Conservation (phyloP, 30 jellyfish, hydroid and myxozoan species). For the Nemopilema nomurai region DNA sequence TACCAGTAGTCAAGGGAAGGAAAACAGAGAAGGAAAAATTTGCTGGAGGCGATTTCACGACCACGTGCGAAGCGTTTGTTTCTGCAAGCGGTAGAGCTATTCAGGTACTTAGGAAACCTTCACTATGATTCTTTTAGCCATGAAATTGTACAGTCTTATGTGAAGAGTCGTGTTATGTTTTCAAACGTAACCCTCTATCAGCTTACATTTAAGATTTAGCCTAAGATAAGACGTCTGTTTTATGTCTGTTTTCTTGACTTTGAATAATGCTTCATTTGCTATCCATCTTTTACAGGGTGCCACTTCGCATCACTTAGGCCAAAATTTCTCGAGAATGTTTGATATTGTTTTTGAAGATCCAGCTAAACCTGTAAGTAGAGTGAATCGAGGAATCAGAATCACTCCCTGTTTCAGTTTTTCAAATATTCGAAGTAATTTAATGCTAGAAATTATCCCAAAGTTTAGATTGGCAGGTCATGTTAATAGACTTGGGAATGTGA, state of each 20-base stretch:
- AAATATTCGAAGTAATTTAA: no score
- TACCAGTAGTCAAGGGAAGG: constrained; percentile 99
- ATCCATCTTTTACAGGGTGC: constrained; percentile 99
- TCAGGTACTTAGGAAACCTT: constrained; percentile 72
- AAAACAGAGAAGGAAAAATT: constrained; percentile 98
- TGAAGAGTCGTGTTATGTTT: no score
- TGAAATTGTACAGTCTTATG: no score
- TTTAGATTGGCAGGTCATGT: no score
- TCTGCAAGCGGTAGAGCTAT: constrained; percentile 99
- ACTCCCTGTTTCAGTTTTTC: no score
- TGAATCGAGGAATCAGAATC: not conserved
- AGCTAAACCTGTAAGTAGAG: constrained; percentile 68
- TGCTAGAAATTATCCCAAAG: not conserved
- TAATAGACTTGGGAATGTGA: no score
- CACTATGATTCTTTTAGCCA: not conserved
- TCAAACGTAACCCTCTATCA: no score
- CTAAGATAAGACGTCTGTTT: no score
- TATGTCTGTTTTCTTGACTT: no score
- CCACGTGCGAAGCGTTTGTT: constrained; percentile 97
- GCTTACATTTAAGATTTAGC: no score
- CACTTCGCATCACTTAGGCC: constrained; percentile 99
- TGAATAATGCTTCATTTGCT: no score
- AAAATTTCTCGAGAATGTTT: constrained; percentile 99
- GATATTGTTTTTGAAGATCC: constrained; percentile 98
- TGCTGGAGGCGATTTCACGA: constrained; percentile 99